Evolutionary conservation across 2,888 invertebrate species (phyloP).

Genomic region (Micoletzkya japonica): DNA sequence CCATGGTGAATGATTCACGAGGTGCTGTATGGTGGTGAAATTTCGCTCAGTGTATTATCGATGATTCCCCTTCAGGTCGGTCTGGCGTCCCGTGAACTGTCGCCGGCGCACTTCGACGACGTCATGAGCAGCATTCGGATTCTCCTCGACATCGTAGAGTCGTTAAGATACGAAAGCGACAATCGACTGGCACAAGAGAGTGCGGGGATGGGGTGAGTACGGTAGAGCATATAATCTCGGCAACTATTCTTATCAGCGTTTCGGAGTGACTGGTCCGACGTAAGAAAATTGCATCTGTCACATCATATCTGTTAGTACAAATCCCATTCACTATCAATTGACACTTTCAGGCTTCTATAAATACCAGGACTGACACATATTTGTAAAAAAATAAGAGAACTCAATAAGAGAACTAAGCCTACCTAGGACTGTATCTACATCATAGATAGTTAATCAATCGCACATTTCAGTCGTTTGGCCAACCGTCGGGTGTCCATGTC

Average conservation of each 20-base stretch:
- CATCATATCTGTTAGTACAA: not conserved
- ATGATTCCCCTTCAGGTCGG: conserved; percentile 4
- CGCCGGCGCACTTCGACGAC: conserved; percentile 60
- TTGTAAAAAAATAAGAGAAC: conserved; percentile 26
- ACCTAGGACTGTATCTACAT: not conserved
- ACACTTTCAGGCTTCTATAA: too few species aligned
- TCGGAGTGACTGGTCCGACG: not conserved
- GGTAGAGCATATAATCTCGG: not conserved
- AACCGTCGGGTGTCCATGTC: conserved; percentile 61
- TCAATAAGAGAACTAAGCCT: conserved; percentile 22
- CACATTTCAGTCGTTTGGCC: conserved; percentile 45
- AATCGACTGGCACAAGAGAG: conserved; percentile 43
- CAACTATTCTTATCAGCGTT: not conserved
- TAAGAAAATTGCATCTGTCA: not conserved
- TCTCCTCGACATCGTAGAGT: conserved; percentile 59
- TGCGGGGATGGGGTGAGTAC: conserved; percentile 38
- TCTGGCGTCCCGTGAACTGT: conserved; percentile 25
- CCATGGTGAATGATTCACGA: too few species aligned
- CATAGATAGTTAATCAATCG: not conserved
- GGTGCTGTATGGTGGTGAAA: too few species aligned
- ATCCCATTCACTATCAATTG: too few species aligned
- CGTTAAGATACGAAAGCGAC: conserved; percentile 58
- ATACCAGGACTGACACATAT: too few species aligned
- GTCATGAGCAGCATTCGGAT: conserved; percentile 57
- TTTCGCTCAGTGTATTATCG: too few species aligned